A percentile compares a stretch with the other conserved stretches of the same genome.
phyloP scores from a whole-genome alignment of 2,888 invertebrate species.

The Lepidochrysops patricia region DNA sequence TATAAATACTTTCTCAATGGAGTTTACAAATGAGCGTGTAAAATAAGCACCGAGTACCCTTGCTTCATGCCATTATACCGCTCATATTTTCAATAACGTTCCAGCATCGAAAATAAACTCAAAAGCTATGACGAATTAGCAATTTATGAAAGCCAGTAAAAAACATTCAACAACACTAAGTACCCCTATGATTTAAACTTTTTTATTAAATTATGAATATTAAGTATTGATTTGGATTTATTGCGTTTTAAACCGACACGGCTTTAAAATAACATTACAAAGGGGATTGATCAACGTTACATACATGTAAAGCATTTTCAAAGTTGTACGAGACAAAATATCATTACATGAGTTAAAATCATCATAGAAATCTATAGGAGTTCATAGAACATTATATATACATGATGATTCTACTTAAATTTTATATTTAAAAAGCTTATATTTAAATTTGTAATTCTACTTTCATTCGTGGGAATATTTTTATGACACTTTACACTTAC shows the following conservation, averaged over 20 bases:
- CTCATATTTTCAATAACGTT: constrained; percentile 19
- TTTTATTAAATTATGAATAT: constrained; percentile 9
- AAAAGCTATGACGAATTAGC: constrained; percentile 54
- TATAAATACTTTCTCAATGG: constrained; percentile 3
- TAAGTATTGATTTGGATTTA: constrained; percentile 11
- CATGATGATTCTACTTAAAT: no score
- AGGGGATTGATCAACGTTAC: background rate
- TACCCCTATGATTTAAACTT: constrained; percentile 51
- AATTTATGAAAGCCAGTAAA: constrained; percentile 20
- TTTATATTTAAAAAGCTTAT: no score
- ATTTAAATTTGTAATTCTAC: no score
- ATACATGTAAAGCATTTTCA: background rate
- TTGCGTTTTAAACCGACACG: background rate
- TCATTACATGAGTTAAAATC: no score
- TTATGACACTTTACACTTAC: no score
- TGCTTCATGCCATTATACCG: constrained; percentile 24
- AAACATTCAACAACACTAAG: constrained; percentile 27
- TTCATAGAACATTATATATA: no score
- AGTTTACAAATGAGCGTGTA: constrained; percentile 10
- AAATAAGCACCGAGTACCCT: constrained; percentile 19
- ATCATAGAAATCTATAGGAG: no score
- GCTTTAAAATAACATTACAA: background rate
- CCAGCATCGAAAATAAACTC: constrained; percentile 45
- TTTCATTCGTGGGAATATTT: no score
- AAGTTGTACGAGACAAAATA: no score